Percentiles rank a stretch among this genome's conserved stretches.
Evolutionary conservation across 2,113 vertebrate species (phyloP).

Genomic region (Hypomesus transpacificus): DNA sequence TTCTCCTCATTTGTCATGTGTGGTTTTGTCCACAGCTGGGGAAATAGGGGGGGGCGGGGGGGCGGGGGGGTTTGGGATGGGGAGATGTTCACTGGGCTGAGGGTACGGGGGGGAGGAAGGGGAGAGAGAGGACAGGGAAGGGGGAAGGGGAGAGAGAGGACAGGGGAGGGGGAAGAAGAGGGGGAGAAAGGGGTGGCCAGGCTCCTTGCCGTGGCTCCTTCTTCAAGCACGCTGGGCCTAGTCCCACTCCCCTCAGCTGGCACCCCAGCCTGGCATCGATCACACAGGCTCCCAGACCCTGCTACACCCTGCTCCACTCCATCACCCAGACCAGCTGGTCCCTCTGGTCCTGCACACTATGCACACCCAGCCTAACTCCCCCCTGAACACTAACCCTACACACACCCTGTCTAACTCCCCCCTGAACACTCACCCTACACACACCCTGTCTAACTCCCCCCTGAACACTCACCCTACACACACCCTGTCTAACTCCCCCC

Average conservation of each 20-base stretch:
- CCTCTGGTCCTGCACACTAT: slow-evolving; percentile 1
- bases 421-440: too few relatives aligned
- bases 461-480: too few relatives aligned
- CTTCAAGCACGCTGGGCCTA: slow-evolving; percentile 28
- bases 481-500: too few relatives aligned
- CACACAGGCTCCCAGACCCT: slow-evolving; percentile 18
- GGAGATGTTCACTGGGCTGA: too few relatives aligned
- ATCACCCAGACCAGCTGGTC: slow-evolving; percentile 17
- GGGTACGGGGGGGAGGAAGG: not conserved
- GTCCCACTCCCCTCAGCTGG: slow-evolving; percentile 35
- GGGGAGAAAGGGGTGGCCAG: too few relatives aligned
- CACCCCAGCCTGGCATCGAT: slow-evolving; percentile 39
- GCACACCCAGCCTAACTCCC: not conserved
- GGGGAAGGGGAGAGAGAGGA: not conserved
- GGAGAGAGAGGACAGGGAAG: not conserved
- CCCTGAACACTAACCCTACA: too few relatives aligned
- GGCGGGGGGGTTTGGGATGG: slow-evolving; percentile 19
- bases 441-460: too few relatives aligned
- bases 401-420: too few relatives aligned
- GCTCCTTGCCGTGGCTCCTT: slow-evolving; percentile 5
- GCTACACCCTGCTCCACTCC: slow-evolving; percentile 4
- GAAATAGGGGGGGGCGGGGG: slow-evolving; percentile 30
- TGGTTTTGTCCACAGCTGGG: slow-evolving; percentile 53
- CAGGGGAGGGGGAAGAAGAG: not conserved
- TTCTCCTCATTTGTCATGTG: slow-evolving; percentile 67